A percentile compares a stretch with the other conserved stretches of the same genome.
These are phyloP conservation scores for Leuciscus waleckii DNA, from an alignment of 2,797 vertebrate species.

Conservation along the genomic window DNA sequence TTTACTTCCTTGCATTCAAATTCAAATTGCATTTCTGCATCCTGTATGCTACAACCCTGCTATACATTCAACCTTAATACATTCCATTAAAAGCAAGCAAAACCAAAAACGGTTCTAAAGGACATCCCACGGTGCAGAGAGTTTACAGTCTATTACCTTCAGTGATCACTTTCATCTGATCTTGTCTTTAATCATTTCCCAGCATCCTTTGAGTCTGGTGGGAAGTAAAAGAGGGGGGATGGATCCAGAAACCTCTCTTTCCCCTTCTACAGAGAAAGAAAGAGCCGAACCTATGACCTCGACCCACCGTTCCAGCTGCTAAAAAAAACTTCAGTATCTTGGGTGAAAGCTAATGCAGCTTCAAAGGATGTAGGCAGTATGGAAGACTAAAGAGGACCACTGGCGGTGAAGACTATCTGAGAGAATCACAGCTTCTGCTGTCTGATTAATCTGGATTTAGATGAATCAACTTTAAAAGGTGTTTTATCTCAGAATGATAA, in stretches of 20 bases:
- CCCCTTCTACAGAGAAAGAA: conserved; percentile 18
- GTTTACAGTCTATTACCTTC: conserved; percentile 39
- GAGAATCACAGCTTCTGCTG: not conserved
- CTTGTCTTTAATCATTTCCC: conserved; percentile 55
- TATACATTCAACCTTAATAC: not conserved
- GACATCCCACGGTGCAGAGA: not conserved
- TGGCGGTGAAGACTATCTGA: conserved; percentile 15
- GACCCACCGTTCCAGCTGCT: conserved; percentile 44
- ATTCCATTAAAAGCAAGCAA: conserved; percentile 29
- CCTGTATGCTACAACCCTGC: not conserved
- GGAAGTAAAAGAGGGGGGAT: conserved; percentile 26
- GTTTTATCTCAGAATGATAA: conserved; percentile 18
- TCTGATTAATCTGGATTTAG: conserved; percentile 29
- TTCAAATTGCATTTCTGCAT: not conserved
- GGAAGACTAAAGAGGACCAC: conserved; percentile 9
- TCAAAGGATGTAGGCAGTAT: conserved; percentile 34
- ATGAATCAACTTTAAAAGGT: conserved; percentile 22
- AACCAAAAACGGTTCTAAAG: not conserved
- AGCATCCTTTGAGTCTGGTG: conserved; percentile 44
- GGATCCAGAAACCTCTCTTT: conserved; percentile 32
- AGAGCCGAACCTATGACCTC: conserved; percentile 36
- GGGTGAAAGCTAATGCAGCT: conserved; percentile 49
- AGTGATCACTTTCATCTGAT: conserved; percentile 51
- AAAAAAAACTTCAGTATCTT: conserved; percentile 28
- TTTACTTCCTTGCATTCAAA: not conserved